phyloP scores from a whole-genome alignment of 1,140 invertebrate species.

The Helicorthomorpha holstii region DNA sequence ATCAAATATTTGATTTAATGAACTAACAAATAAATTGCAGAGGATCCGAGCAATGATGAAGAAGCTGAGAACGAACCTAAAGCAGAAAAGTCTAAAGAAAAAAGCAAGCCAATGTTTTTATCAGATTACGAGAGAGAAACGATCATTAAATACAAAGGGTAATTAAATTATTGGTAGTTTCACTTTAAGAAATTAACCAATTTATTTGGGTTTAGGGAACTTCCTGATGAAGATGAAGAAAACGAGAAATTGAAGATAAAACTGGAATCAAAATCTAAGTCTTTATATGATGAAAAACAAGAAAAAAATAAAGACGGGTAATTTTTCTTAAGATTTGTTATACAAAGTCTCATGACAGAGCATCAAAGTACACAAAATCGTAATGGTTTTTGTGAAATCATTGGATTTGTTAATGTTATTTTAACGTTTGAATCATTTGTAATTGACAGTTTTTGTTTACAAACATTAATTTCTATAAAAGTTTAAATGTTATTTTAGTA shows the following conservation, averaged over 20 bases:
- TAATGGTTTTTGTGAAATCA: slow-evolving; percentile 4
- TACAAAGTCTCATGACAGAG: too few relatives aligned
- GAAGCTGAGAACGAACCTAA: slow-evolving; percentile 21
- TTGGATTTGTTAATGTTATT: slow-evolving; percentile 11
- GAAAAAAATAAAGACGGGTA: slow-evolving; percentile 44
- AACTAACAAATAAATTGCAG: not conserved
- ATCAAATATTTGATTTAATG: slow-evolving; percentile 4
- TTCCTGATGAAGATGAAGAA: slow-evolving; percentile 6
- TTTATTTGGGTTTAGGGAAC: slow-evolving; percentile 3
- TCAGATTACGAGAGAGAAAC: slow-evolving; percentile 66
- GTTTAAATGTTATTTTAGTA: slow-evolving; percentile 21
- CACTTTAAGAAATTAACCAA: not conserved
- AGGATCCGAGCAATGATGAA: slow-evolving; percentile 8
- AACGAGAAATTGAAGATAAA: not conserved
- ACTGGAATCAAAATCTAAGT: slow-evolving; percentile 7
- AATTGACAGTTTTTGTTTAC: not conserved
- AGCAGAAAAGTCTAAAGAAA: slow-evolving; percentile 30
- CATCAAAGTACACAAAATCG: too few relatives aligned
- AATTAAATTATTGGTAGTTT: slow-evolving; percentile 21
- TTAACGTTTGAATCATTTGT: not conserved
- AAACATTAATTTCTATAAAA: slow-evolving; percentile 21
- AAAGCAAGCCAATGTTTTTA: slow-evolving; percentile 42
- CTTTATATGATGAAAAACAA: slow-evolving; percentile 50
- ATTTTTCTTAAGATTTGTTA: too few relatives aligned
- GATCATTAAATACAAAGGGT: slow-evolving; percentile 46